Evolutionary conservation across 30 jellyfish, hydroid and myxozoan species (phyloP), one percentile per base, ranked within the genome.

Genomic region (Aurelia coerulea): DNA sequence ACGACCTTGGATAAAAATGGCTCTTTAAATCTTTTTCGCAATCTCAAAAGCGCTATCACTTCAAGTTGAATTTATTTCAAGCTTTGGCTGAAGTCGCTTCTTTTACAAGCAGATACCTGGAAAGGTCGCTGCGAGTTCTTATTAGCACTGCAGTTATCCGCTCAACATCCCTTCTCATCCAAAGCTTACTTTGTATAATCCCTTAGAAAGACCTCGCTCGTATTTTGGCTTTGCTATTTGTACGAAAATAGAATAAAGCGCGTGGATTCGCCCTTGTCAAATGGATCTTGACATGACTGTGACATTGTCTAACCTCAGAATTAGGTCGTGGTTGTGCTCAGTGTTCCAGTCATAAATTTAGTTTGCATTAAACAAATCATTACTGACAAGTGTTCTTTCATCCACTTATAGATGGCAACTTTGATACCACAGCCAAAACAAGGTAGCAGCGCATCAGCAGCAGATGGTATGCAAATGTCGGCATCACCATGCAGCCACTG

Each of bases 271-370:
- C 64, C 74, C 78, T 81, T 52, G 76, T 67, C 76, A 72, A 65
- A 76, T 62, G 39, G 39, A 39, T 72, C 80, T 84, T 84, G 82
- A 84, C 87, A 6, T 37, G 81, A 72, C 87, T 17, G 81, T 65
- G 93, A 73, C 93, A 73, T 63, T 66, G 93, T 84, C 93, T 71
- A 42, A 84, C 93, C 93, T 78, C 93, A 67, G 93, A 84, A 73
- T 84, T 62, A 84, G 34, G 62, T 39, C 65, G 87, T 32, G 87
- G 87, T 73, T 35, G 69, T 23, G 19, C n/a, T 62, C 51, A 74
- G 10, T 77, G 87, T 78, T 42, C 93, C 93, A 84, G 93, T 73
- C 93, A 84, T 84, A 84, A 84, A 73, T 84, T 53, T 29, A 52
- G 23, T 74, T 63, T 56, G 82, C 82, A 62, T 60, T 62, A 63